Percentiles rank a stretch among this genome's conserved stretches.
Conservation (phyloP, 2,888 invertebrate genomes). For the Andrena haemorrhoa region DNA sequence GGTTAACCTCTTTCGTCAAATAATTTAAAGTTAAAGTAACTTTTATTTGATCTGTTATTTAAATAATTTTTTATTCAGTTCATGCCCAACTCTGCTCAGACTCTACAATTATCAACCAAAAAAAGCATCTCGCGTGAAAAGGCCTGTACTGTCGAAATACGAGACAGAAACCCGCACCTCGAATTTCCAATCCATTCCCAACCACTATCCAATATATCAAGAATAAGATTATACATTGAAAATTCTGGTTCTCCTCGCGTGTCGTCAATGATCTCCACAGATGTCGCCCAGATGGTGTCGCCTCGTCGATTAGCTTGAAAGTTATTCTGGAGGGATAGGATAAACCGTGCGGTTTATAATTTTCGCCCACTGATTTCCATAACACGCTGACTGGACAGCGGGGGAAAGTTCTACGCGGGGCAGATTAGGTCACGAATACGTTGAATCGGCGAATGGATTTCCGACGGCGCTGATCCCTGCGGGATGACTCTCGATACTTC, state of each 20-base stretch:
- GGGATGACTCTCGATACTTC: slow-evolving; percentile 20
- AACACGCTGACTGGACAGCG: slow-evolving; percentile 27
- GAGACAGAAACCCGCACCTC: neutral
- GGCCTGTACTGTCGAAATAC: neutral
- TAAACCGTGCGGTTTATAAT: neutral
- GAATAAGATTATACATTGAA: neutral
- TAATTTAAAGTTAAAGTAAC: no score
- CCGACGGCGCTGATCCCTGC: slow-evolving; percentile 3
- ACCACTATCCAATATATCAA: no score
- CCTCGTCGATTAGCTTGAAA: neutral
- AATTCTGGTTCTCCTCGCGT: neutral
- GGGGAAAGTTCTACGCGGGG: neutral
- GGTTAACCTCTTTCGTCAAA: no score
- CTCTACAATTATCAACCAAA: neutral
- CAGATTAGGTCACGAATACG: slow-evolving; percentile 26
- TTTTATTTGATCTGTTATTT: no score
- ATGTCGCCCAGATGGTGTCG: neutral
- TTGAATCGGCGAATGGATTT: slow-evolving; percentile 13
- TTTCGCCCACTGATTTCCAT: slow-evolving; percentile 28
- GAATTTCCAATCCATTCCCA: neutral
- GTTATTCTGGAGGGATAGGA: neutral
- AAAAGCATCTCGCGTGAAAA: neutral
- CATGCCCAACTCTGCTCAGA: no score
- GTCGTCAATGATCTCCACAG: neutral
- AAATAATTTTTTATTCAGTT: no score